These are phyloP conservation scores for Ridgeia piscesae DNA, from an alignment of 1,140 invertebrate species.

Conservation along the genomic window DNA sequence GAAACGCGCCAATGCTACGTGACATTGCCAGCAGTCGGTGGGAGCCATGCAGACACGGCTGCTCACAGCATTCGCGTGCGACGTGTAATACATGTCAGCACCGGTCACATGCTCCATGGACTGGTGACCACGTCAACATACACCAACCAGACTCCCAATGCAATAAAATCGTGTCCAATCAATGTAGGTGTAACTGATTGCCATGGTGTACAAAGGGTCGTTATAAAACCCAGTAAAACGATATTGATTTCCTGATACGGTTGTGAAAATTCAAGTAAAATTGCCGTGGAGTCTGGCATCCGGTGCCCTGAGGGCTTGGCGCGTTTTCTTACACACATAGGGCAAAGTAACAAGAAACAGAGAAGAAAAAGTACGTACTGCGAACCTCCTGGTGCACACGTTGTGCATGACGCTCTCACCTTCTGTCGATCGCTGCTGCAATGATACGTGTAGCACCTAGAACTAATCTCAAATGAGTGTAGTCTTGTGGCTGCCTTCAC, in stretches of 20 bases:
- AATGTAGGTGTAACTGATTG: neutral
- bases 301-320: neutral
- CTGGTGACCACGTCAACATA: neutral
- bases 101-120: neutral
- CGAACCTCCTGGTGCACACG: neutral
- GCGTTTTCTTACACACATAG: neutral
- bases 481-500: conserved; percentile 29
- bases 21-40: neutral
- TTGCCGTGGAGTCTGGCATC: neutral
- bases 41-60: neutral
- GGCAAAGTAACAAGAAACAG: neutral
- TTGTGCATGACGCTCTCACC: neutral
- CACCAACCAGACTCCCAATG: neutral
- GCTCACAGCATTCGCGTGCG: neutral
- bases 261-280: neutral
- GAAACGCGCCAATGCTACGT: neutral
- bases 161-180: neutral
- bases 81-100: neutral
- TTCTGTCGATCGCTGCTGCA: conserved; percentile 26
- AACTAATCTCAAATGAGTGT: conserved; percentile 53
- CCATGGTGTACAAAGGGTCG: neutral
- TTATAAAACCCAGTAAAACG: neutral
- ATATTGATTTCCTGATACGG: neutral
- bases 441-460: conserved; percentile 39
- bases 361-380: neutral